Evolutionary conservation across 2,888 invertebrate species (phyloP).

Genomic region (Hipparchia sbordonii): DNA sequence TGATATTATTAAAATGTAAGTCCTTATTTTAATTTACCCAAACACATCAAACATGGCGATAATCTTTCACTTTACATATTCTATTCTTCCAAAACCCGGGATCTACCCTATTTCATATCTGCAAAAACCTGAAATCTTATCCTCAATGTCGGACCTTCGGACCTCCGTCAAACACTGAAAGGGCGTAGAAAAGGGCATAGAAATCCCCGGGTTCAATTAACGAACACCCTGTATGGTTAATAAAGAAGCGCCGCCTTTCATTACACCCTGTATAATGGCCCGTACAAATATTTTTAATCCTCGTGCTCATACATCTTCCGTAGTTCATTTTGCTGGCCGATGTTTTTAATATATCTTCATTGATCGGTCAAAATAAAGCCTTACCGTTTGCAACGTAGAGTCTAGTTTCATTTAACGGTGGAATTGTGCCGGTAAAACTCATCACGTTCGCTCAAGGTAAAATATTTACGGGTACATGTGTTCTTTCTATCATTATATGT

Average conservation of each 20-base stretch:
- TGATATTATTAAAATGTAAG: not conserved
- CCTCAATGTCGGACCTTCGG: conserved; percentile 41
- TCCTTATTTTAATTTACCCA: not conserved
- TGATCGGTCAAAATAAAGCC: conserved; percentile 46
- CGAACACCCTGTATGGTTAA: conserved; percentile 72
- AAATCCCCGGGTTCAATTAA: conserved; percentile 72
- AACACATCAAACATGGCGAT: conserved; percentile 17
- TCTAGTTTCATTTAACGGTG: conserved; percentile 37
- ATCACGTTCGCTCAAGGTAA: conserved; percentile 36
- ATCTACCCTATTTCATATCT: conserved; percentile 31
- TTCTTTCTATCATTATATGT: not conserved
- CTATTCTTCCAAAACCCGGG: conserved; percentile 19
- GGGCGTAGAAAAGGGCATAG: conserved; percentile 71
- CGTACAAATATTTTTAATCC: conserved; percentile 83
- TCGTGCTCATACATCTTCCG: conserved; percentile 79
- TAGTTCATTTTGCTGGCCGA: conserved; percentile 77
- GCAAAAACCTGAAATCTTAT: conserved; percentile 40
- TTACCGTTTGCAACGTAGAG: conserved; percentile 38
- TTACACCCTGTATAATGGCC: conserved; percentile 80
- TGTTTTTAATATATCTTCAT: conserved; percentile 61
- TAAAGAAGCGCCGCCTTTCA: conserved; percentile 78
- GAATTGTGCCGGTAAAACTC: conserved; percentile 32
- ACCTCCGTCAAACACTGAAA: conserved; percentile 70
- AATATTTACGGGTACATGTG: conserved; percentile 31
- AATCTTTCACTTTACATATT: conserved; percentile 27